Evolutionary conservation across 2,797 vertebrate species (phyloP).

Genomic region (Natrix natrix): DNA sequence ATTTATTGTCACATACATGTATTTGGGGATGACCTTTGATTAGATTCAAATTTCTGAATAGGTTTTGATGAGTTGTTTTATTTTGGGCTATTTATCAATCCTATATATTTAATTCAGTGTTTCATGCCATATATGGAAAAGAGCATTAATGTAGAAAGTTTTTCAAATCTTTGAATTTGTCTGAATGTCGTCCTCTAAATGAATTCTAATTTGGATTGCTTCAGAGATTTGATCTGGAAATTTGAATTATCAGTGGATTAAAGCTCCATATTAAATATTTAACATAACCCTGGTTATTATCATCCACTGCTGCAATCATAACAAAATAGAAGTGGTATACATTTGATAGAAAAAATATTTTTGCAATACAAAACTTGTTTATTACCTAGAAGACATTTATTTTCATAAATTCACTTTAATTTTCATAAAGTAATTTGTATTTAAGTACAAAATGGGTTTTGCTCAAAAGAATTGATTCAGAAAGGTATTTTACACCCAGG

Average conservation of each 20-base stretch:
- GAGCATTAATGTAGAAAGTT: neutral
- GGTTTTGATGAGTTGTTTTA: neutral
- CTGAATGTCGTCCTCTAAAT: neutral
- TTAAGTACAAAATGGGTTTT: neutral
- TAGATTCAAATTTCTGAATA: neutral
- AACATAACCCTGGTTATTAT: neutral
- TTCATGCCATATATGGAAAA: neutral
- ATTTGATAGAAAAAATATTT: neutral
- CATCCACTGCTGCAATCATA: neutral
- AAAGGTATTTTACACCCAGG: neutral
- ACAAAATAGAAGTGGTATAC: neutral
- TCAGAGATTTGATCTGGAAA: neutral
- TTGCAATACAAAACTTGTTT: neutral
- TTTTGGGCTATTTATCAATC: neutral
- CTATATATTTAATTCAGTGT: neutral
- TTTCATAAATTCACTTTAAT: neutral
- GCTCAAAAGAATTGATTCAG: neutral
- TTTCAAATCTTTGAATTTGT: neutral
- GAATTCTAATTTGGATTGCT: neutral
- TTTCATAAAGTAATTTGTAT: neutral
- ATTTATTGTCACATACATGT: neutral
- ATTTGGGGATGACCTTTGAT: neutral
- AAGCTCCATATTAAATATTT: neutral
- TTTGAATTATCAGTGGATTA: neutral
- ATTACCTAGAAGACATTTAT: neutral